phyloP scores from a whole-genome alignment of 2,113 vertebrate genomes.

The Perccottus glenii region DNA sequence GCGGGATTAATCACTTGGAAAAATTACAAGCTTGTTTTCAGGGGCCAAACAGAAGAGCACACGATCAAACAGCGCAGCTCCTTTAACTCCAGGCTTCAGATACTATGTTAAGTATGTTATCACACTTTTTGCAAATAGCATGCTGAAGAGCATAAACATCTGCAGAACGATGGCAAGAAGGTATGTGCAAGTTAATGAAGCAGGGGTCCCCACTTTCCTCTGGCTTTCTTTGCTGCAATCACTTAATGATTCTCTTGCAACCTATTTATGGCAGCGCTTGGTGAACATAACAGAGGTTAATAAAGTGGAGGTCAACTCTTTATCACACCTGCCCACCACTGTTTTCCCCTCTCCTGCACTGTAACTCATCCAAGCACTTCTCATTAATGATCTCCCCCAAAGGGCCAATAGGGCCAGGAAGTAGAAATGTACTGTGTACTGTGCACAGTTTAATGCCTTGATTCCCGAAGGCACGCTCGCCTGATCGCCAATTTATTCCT shows the following conservation, averaged over 20 bases:
- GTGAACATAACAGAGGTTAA: conserved; percentile 67
- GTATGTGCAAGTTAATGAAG: conserved; percentile 57
- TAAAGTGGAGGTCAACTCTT: conserved; percentile 67
- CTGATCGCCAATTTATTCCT: conserved; percentile 62
- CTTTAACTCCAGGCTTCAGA: conserved; percentile 22
- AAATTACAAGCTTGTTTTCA: conserved; percentile 19
- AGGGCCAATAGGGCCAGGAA: conserved; percentile 30
- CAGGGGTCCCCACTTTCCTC: conserved; percentile 34
- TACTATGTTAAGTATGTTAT: conserved; percentile 9
- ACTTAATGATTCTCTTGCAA: conserved; percentile 55
- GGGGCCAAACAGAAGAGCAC: conserved; percentile 38
- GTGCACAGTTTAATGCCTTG: conserved; percentile 56
- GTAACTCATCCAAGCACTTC: conserved; percentile 42
- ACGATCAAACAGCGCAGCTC: conserved; percentile 1
- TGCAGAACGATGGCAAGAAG: conserved; percentile 21
- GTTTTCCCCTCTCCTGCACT: conserved; percentile 30
- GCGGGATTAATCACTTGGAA: conserved; percentile 11
- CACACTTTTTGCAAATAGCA: conserved; percentile 31
- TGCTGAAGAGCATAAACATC: conserved; percentile 23
- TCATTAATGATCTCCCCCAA: conserved; percentile 58
- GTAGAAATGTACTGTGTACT: conserved; percentile 34
- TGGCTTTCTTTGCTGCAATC: conserved; percentile 23
- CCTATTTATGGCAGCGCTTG: conserved; percentile 54
- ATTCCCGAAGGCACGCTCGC: conserved; percentile 56
- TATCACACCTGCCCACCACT: conserved; percentile 57